Base-by-base conservation (phyloP, 1,140 invertebrate species). In the Drosophila orosa region DNA sequence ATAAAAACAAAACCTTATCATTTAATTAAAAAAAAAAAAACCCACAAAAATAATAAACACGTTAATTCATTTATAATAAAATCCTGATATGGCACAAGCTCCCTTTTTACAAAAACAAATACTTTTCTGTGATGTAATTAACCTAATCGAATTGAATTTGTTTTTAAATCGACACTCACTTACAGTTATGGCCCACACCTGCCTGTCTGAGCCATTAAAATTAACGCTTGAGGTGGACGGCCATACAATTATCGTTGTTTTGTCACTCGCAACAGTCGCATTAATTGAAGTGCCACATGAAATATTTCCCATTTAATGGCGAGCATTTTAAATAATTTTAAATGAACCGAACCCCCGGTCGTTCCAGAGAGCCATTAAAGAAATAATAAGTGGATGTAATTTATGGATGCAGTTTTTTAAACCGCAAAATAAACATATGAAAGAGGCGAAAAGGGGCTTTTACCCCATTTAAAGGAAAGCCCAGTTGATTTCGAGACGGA, bases 331-430 rank as follows among this genome's bases (percentile, higher is more conserved):
- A 76, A 76, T 58, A 75, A 76, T 67, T 76, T 76, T 76, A 76
- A 76, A 76, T 76, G 68, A 72, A 72, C 66, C 66, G 68, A 71
- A n/a, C 25, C 19, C 29, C 29, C 29, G 42, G 40, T 35, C 68
- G 29, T 72, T 48, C 25, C 73, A 13, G 54, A 54, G 52, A 25
- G 62, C 73, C 73, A 76, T 76, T 76, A 76, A 76, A 76, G 73
- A 67, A 52, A 76, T 63, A 55, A 65, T 82, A 63, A 67, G 77
- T 78, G 48, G 60, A 44, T 59, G 82, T 78, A 71, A 85, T 82
- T 85, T 82, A 85, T 87, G 63, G 59, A 42, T 50, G 24, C 54
- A 67, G 33, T 57, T 73, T 60, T 73, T 71, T 29, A 37, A 48
- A 73, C 69, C 69, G 44, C 66, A 73, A 72, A 71, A 48, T 24